Evolutionary conservation across 2,113 vertebrate genomes (phyloP).

Genomic region (Vimba vimba): DNA sequence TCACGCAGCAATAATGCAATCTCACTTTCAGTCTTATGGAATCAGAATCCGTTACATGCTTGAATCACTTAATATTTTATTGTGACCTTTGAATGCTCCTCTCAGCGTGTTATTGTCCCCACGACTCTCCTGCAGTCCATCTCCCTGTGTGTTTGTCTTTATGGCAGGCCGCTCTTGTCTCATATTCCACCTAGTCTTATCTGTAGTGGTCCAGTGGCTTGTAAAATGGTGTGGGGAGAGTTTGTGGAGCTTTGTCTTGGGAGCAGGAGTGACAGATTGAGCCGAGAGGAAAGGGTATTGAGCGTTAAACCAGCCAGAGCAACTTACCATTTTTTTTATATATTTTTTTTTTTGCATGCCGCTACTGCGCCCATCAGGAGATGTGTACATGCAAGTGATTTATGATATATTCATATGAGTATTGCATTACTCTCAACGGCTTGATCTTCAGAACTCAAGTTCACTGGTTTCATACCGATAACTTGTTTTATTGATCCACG

Average conservation of each 20-base stretch:
- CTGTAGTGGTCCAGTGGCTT: slow-evolving; percentile 48
- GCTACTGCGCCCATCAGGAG: neutral
- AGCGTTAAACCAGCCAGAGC: slow-evolving; percentile 25
- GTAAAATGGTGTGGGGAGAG: slow-evolving; percentile 39
- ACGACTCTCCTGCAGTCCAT: slow-evolving; percentile 25
- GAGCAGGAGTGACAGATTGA: slow-evolving; percentile 12
- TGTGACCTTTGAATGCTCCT: slow-evolving; percentile 29
- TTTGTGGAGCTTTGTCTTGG: slow-evolving; percentile 36
- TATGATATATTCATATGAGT: neutral
- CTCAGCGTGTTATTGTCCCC: slow-evolving; percentile 26
- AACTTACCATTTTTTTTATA: neutral
- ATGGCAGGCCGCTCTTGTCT: slow-evolving; percentile 28
- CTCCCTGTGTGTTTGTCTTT: slow-evolving; percentile 30
- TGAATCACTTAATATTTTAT: slow-evolving; percentile 39
- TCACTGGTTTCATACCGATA: slow-evolving; percentile 21
- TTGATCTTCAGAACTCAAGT: slow-evolving; percentile 2
- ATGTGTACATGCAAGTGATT: slow-evolving; percentile 1
- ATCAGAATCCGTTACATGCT: slow-evolving; percentile 26
- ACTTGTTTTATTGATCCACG: slow-evolving; percentile 12
- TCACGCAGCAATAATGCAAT: slow-evolving; percentile 32
- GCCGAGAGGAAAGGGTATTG: neutral
- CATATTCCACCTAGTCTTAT: slow-evolving; percentile 33
- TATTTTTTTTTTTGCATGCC: neutral
- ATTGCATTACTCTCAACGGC: slow-evolving; percentile 1
- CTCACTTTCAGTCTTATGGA: slow-evolving; percentile 1